phyloP scores from a whole-genome alignment of 2,888 invertebrate species.

The Flabesymbios commensalis region DNA sequence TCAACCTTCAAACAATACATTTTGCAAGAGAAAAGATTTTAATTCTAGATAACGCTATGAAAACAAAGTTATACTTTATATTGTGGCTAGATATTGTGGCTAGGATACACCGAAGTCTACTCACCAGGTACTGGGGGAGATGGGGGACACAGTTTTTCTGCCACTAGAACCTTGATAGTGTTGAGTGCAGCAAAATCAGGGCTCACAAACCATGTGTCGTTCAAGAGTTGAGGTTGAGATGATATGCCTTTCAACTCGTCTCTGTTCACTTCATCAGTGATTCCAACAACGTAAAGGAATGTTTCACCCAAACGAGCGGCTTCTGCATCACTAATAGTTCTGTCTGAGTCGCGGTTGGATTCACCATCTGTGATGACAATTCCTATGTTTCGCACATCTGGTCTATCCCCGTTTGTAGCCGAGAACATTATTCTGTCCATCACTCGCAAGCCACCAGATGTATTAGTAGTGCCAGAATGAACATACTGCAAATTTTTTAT shows the following conservation, averaged over 20 bases:
- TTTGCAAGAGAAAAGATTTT: too few relatives aligned
- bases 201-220: background rate
- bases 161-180: background rate
- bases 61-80: too few relatives aligned
- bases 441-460: background rate
- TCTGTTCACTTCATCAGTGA: background rate
- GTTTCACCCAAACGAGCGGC: background rate
- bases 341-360: background rate
- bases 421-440: background rate
- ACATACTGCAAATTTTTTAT: background rate
- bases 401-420: background rate
- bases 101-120: too few relatives aligned
- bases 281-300: conserved; percentile 4
- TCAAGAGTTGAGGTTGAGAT: background rate
- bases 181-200: background rate
- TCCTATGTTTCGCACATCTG: conserved; percentile 4
- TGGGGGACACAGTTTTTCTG: too few relatives aligned
- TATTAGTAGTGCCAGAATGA: background rate
- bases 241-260: background rate
- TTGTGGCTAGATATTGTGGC: too few relatives aligned
- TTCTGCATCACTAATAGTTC: conserved; percentile 6
- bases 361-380: conserved; percentile 10
- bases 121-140: too few relatives aligned
- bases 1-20: too few relatives aligned
- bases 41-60: too few relatives aligned